Evolutionary conservation across 2,888 invertebrate species (phyloP).

Genomic region (Apotomis capreana): DNA sequence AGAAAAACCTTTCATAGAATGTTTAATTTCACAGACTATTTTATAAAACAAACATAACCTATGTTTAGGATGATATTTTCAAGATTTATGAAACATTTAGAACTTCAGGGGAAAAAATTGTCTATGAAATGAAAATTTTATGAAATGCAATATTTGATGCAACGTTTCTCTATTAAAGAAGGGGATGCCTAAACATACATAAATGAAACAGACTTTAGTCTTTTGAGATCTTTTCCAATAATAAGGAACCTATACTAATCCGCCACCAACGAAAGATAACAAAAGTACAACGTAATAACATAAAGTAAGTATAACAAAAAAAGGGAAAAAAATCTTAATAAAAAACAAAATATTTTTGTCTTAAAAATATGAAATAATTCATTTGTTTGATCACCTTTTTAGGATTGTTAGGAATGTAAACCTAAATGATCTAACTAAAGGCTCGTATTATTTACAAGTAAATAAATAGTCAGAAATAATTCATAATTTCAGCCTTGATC

Average conservation of each 20-base stretch:
- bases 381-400: neutral
- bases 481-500: slow-evolving; percentile 19
- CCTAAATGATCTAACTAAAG: neutral
- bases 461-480: slow-evolving; percentile 1
- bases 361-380: neutral
- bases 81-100: too few species aligned
- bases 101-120: too few species aligned
- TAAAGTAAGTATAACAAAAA: neutral
- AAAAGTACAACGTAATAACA: neutral
- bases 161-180: too few species aligned
- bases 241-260: neutral
- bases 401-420: neutral
- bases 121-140: too few species aligned
- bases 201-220: too few species aligned
- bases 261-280: neutral
- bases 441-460: neutral
- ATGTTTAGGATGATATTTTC: too few species aligned
- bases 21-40: too few species aligned
- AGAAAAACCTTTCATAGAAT: too few species aligned
- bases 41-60: too few species aligned
- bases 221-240: too few species aligned
- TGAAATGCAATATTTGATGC: too few species aligned
- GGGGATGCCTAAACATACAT: too few species aligned
- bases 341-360: neutral
- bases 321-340: neutral